A percentile compares a stretch with the other conserved stretches of the same genome.
Evolutionary conservation across 2,888 invertebrate genomes (phyloP).

Genomic region (Spisula subtruncata): DNA sequence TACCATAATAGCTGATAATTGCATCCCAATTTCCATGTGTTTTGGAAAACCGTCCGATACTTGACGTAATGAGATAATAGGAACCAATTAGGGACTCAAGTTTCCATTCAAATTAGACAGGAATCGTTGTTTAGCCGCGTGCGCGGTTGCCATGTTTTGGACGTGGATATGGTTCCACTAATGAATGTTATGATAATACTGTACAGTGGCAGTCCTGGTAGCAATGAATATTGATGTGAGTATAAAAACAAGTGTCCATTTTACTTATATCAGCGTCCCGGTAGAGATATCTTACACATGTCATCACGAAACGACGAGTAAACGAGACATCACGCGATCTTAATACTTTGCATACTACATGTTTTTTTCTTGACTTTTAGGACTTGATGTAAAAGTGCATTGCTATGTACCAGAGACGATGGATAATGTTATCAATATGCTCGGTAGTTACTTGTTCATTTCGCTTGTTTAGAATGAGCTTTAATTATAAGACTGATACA

Average conservation of each 20-base stretch:
- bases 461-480: too few species aligned
- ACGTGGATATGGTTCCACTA: neutral
- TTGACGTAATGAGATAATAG: slow-evolving; percentile 48
- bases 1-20: slow-evolving; percentile 60
- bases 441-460: too few species aligned
- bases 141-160: neutral
- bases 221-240: neutral
- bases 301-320: neutral
- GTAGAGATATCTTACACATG: neutral
- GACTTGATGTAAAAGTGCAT: too few species aligned
- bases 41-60: slow-evolving; percentile 49
- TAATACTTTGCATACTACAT: neutral
- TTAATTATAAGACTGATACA: too few species aligned
- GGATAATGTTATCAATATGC: too few species aligned
- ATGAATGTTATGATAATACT: neutral
- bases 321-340: neutral
- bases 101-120: slow-evolving; percentile 54
- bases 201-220: neutral
- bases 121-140: neutral
- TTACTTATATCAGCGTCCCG: slow-evolving; percentile 8
- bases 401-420: too few species aligned
- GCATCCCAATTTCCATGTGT: slow-evolving; percentile 40
- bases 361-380: neutral
- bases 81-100: slow-evolving; percentile 54
- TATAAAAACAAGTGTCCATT: neutral